Conservation (phyloP, 2,888 invertebrate species). For the Celastrina argiolus region DNA sequence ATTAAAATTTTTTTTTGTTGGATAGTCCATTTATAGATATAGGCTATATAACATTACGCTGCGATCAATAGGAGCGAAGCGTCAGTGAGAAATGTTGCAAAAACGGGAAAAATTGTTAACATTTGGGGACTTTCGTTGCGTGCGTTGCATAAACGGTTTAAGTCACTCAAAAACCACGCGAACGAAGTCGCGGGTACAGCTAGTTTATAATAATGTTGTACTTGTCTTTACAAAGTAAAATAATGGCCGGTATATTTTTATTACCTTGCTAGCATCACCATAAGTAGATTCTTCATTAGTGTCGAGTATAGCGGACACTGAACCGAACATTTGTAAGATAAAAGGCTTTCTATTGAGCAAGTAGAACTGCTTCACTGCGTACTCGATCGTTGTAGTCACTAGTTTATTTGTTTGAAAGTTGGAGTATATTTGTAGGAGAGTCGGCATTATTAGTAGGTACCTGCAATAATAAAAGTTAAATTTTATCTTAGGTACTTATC, state of each 20-base stretch:
- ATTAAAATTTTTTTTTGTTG: too few relatives aligned
- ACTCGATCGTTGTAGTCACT: constrained; percentile 96
- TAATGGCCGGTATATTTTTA: constrained; percentile 32
- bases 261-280: constrained; percentile 94
- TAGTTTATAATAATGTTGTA: too few relatives aligned
- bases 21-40: too few relatives aligned
- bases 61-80: too few relatives aligned
- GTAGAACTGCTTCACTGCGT: constrained; percentile 99
- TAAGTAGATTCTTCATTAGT: constrained; percentile 91
- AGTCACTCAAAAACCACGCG: too few relatives aligned
- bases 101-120: too few relatives aligned
- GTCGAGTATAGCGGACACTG: constrained; percentile 96
- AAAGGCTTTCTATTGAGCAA: constrained; percentile 98
- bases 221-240: too few relatives aligned
- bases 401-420: constrained; percentile 98
- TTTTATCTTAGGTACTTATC: not conserved
- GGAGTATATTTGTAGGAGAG: constrained; percentile 96
- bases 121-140: too few relatives aligned
- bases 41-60: too few relatives aligned
- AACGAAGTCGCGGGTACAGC: too few relatives aligned
- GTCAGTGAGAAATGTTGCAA: too few relatives aligned
- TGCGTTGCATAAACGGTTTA: too few relatives aligned
- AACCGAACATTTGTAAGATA: constrained; percentile 99
- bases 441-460: constrained; percentile 98
- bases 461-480: constrained; percentile 58